Base-by-base conservation (phyloP, 2,113 vertebrate species). In the Corvus moneduloides region DNA sequence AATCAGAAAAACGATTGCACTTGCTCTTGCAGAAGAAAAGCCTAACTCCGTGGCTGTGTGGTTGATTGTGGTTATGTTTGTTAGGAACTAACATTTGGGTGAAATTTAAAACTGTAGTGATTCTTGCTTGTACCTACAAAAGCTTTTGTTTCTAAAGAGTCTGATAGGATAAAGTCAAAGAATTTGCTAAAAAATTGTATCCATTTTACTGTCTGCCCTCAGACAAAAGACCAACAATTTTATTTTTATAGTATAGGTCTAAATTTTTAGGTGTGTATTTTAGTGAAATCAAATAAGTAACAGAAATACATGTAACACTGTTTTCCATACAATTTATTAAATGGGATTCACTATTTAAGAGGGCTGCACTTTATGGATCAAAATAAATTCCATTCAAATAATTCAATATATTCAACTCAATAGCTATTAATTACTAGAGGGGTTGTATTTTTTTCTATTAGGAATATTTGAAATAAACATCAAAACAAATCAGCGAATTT, bases 361-460 rank as follows among this genome's bases (percentile, higher is more conserved):
- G 6, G 26, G 24, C 5, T 78, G 23, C 3, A 8, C 43, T 5
- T 1, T 28, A 67, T 2, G 2, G 7, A 16, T 41, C 7, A 56
- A 90, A 93, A 89, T 35, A 74, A 46, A 35, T 61, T 56, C 7
- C 8, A 21, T 30, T 78, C n/a, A 44, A 43, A 81, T 2, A 72
- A 52, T 49, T 46, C 2, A 13, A 21, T 63, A 84, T 61, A 41
- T 56, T 48, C 18, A 46, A 37, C 30, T 48, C 13, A 66, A 49
- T 33, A 64, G 11, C 7, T 86, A 52, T 63, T 56, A 48, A 56
- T 55, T 84, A 61, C 27, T 22, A 33, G 28, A 84, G 4, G 12
- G 12, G 3, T 37, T 27, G 10, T 6, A 3, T 0, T 24, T 18
- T 32, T 71, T 46, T 24, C 10, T 43, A 4, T 56, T 67, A 52